These are phyloP conservation scores for Patiria miniata DNA, from an alignment of 35 echinoderm and acorn worm genomes.

Conservation along the genomic window DNA sequence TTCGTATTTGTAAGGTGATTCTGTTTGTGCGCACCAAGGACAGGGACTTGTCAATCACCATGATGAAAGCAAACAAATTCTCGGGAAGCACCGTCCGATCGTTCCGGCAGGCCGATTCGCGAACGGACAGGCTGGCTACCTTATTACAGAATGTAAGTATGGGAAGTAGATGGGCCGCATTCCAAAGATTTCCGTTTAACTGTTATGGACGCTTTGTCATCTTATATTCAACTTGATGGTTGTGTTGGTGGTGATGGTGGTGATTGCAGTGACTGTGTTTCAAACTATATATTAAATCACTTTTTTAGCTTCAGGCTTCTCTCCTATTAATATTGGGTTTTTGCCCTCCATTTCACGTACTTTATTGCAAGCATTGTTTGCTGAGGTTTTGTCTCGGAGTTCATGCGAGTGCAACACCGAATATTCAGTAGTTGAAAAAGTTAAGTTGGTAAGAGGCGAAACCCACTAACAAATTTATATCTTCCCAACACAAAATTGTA, in stretches of 20 bases:
- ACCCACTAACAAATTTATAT: too few relatives aligned
- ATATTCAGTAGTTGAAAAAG: too few relatives aligned
- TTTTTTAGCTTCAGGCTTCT: background rate
- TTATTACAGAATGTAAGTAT: background rate
- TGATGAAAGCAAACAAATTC: background rate
- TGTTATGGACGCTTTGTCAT: too few relatives aligned
- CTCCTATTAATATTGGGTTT: background rate
- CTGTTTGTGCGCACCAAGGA: background rate
- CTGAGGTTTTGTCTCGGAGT: too few relatives aligned
- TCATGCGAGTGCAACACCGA: too few relatives aligned
- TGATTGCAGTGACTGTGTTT: background rate
- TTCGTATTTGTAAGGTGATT: background rate
- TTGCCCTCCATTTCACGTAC: too few relatives aligned
- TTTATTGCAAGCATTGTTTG: too few relatives aligned
- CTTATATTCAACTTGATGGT: background rate
- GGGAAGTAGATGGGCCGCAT: too few relatives aligned
- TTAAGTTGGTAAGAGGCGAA: too few relatives aligned
- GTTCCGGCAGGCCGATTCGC: background rate
- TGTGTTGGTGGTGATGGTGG: background rate
- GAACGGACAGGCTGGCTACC: background rate
- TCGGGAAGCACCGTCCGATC: background rate
- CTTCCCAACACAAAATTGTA: too few relatives aligned
- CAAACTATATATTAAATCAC: background rate
- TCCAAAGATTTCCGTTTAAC: too few relatives aligned
- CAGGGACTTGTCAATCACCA: background rate